Evolutionary conservation across 2,888 invertebrate species (phyloP).

Genomic region (Lasioglossum villosulum): DNA sequence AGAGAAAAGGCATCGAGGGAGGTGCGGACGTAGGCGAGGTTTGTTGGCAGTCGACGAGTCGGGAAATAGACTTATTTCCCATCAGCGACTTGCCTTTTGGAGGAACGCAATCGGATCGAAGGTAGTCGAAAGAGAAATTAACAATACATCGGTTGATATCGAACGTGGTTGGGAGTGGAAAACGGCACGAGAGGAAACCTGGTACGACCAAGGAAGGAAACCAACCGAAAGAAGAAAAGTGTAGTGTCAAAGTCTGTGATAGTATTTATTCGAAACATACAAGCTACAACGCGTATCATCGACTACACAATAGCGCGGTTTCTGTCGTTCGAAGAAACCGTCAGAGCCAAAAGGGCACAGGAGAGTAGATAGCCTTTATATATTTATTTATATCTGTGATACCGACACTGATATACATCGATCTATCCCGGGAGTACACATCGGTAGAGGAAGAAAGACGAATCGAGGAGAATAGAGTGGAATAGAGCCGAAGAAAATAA

Average conservation of each 20-base stretch:
- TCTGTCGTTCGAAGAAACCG: conserved; percentile 37
- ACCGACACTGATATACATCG: conserved; percentile 81
- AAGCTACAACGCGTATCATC: conserved; percentile 66
- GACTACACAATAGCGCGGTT: conserved; percentile 37
- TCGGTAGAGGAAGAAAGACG: conserved; percentile 45
- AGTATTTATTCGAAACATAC: conserved; percentile 81
- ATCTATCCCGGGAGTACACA: conserved; percentile 61
- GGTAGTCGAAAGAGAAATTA: background rate
- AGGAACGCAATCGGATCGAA: conserved; percentile 24
- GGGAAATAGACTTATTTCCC: conserved; percentile 41
- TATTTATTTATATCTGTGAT: conserved; percentile 85
- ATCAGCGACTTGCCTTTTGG: conserved; percentile 4
- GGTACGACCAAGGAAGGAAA: conserved; percentile 24
- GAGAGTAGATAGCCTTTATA: conserved; percentile 81
- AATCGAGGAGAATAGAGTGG: conserved; percentile 39
- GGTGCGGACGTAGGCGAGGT: conserved; percentile 26
- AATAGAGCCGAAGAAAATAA: background rate
- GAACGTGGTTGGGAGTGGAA: background rate
- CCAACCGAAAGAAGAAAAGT: conserved; percentile 51
- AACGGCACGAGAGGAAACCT: background rate
- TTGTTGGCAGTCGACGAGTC: conserved; percentile 38
- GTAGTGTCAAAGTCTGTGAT: conserved; percentile 83
- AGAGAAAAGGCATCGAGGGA: conserved; percentile 31
- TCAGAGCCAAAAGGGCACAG: conserved; percentile 38
- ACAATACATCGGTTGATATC: conserved; percentile 1